Percentiles rank a stretch among this genome's conserved stretches.
These are phyloP conservation scores for Momotus momota DNA, from an alignment of 2,797 vertebrate species.

Conservation along the genomic window DNA sequence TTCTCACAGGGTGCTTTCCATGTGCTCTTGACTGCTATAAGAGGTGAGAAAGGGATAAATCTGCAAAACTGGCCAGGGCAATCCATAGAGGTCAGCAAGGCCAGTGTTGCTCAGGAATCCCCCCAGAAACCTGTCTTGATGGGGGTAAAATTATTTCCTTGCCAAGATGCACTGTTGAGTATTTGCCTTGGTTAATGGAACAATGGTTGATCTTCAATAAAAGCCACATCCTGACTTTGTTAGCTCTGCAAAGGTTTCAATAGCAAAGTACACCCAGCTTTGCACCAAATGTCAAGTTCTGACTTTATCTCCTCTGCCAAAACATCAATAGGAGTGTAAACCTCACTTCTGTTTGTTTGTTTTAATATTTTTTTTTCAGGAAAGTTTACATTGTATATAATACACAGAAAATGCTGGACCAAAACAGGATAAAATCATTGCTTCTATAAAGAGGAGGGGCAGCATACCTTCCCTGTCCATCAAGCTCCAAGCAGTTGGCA, in stretches of 20 bases:
- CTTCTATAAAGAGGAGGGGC: not conserved
- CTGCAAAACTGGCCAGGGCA: not conserved
- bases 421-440: slow-evolving; percentile 56
- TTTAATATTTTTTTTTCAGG: not conserved
- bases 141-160: not conserved
- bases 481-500: slow-evolving; percentile 51
- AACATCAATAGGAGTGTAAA: not conserved
- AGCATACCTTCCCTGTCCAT: not conserved
- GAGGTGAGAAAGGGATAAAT: not conserved
- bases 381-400: not conserved
- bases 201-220: not conserved
- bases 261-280: not conserved
- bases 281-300: not conserved
- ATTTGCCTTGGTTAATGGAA: not conserved
- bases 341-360: not conserved
- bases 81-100: not conserved
- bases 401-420: not conserved
- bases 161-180: not conserved
- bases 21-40: not conserved
- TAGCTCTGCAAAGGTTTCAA: not conserved
- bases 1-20: not conserved
- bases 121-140: not conserved
- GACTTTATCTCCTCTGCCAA: not conserved
- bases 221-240: slow-evolving; percentile 13
- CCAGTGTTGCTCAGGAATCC: not conserved